These are phyloP conservation scores for Sycophila texana DNA, from an alignment of 2,888 invertebrate genomes.

Conservation along the genomic window DNA sequence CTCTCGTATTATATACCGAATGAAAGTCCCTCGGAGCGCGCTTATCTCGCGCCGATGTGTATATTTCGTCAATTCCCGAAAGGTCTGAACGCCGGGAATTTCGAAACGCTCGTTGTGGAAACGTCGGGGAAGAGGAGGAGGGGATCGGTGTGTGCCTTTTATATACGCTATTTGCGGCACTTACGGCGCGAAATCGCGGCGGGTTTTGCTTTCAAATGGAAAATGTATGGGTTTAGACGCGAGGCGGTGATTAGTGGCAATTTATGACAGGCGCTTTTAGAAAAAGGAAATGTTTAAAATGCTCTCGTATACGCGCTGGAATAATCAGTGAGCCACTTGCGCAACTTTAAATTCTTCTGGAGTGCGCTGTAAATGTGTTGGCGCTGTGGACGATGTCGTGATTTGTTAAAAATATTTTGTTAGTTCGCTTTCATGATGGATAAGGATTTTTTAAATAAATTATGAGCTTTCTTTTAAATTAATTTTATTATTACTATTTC, in stretches of 20 bases:
- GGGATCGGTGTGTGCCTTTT: not conserved
- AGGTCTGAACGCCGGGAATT: constrained; percentile 28
- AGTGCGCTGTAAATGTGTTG: no score
- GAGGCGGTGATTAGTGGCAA: constrained; percentile 37
- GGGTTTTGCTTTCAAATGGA: constrained; percentile 42
- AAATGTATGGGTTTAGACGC: constrained; percentile 3
- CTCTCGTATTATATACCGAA: constrained; percentile 25
- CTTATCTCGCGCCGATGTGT: not conserved
- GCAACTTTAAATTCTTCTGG: no score
- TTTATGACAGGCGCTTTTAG: constrained; percentile 27
- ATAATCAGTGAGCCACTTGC: no score
- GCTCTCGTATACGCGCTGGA: not conserved
- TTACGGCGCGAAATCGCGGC: constrained; percentile 16
- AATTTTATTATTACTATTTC: no score
- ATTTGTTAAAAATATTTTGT: no score
- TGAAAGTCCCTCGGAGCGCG: constrained; percentile 41
- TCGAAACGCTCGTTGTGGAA: constrained; percentile 31
- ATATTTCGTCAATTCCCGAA: constrained; percentile 34
- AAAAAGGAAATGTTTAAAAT: constrained; percentile 30
- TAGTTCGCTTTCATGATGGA: no score
- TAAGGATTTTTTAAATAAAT: no score
- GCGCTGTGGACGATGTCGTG: no score
- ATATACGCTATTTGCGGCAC: constrained; percentile 3
- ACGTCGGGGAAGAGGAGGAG: no score
- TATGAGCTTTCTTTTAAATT: no score